Percentiles rank a stretch among this genome's conserved stretches.
phyloP scores from a whole-genome alignment of 2,113 vertebrate genomes.

The Antechinus flavipes region DNA sequence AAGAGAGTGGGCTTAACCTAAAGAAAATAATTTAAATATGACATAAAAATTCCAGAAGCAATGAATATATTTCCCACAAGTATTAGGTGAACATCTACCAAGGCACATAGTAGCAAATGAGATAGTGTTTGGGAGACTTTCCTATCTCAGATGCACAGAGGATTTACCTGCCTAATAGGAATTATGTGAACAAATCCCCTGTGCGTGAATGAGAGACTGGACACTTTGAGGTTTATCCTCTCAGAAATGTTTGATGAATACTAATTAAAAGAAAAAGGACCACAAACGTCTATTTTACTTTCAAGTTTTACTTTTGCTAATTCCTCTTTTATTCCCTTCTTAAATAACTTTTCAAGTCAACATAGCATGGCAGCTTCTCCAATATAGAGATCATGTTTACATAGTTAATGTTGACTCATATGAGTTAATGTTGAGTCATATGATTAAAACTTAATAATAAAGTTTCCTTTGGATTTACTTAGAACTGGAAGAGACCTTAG shows the following conservation, averaged over 20 bases:
- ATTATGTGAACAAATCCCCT: slow-evolving; percentile 44
- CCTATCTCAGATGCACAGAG: slow-evolving; percentile 15
- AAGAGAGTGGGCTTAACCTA: slow-evolving; percentile 10
- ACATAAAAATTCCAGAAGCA: slow-evolving; percentile 46
- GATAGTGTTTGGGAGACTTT: slow-evolving; percentile 45
- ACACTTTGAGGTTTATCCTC: not conserved
- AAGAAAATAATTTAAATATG: slow-evolving; percentile 47
- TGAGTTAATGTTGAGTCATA: not conserved
- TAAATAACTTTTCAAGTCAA: not conserved
- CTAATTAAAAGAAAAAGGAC: slow-evolving; percentile 34
- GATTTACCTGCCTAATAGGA: slow-evolving; percentile 49
- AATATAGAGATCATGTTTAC: not conserved
- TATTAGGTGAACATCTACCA: slow-evolving; percentile 50
- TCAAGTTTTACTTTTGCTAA: slow-evolving; percentile 10
- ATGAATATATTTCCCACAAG: slow-evolving; percentile 16
- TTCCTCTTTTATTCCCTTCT: slow-evolving; percentile 30
- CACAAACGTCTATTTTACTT: not conserved
- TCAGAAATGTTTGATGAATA: slow-evolving; percentile 15
- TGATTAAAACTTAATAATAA: not conserved
- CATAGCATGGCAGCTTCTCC: not conserved
- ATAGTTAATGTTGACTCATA: not conserved
- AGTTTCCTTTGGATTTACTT: not conserved
- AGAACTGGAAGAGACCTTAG: not conserved
- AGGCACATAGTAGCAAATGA: slow-evolving; percentile 44
- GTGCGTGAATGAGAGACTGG: not conserved